Evolutionary conservation across 1,140 invertebrate species (phyloP).

Genomic region (Pollicipes pollicipes): DNA sequence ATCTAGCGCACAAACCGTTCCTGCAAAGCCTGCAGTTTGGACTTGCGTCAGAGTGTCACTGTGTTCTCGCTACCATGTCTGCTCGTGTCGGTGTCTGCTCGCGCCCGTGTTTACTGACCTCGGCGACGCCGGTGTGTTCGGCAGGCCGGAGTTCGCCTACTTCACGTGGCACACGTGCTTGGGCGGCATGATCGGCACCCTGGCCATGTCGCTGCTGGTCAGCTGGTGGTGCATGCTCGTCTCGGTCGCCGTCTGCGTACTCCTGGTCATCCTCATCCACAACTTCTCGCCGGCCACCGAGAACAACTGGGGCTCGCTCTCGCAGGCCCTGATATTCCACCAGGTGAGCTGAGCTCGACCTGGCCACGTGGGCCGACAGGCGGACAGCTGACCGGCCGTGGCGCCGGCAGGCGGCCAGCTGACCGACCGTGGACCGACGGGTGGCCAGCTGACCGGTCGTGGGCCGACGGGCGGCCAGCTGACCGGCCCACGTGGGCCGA

Average conservation of each 20-base stretch:
- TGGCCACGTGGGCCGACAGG: neutral
- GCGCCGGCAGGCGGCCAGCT: neutral
- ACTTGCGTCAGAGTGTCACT: too few species aligned
- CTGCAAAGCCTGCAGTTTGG: too few species aligned
- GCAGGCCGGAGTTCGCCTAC: constrained; percentile 85
- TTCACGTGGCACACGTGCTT: constrained; percentile 89
- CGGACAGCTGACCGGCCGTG: neutral
- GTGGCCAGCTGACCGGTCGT: too few species aligned
- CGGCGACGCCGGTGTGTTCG: too few species aligned
- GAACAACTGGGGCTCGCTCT: constrained; percentile 89
- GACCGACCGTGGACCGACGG: too few species aligned
- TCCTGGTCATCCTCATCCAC: constrained; percentile 42
- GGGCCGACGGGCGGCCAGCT: too few species aligned
- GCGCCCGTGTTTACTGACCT: too few species aligned
- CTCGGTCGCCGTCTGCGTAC: constrained; percentile 63
- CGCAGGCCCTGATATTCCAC: constrained; percentile 96
- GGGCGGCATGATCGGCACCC: constrained; percentile 64
- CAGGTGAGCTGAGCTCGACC: constrained; percentile 40
- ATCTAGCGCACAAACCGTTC: too few species aligned
- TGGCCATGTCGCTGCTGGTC: constrained; percentile 90
- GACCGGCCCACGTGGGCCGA: too few species aligned
- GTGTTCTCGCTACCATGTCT: too few species aligned
- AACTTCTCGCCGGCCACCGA: constrained; percentile 70
- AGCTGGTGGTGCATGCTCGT: constrained; percentile 72
- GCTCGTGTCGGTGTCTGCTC: too few species aligned